Percentiles rank a stretch among this genome's conserved stretches.
Evolutionary conservation across 2,113 vertebrate species (phyloP).

Genomic region (Syngnathus typhle): DNA sequence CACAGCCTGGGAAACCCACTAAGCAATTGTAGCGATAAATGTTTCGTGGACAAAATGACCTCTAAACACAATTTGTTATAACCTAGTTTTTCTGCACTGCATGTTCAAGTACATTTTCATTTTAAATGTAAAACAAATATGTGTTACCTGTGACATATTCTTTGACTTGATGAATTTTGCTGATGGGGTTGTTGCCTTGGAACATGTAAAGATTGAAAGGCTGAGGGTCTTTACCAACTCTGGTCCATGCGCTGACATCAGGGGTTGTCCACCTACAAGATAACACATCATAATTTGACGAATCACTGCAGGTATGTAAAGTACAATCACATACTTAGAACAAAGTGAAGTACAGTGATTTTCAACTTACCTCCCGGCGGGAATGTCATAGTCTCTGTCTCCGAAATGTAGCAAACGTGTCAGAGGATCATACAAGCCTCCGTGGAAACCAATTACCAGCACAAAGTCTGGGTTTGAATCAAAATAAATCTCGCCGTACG

Average conservation of each 20-base stretch:
- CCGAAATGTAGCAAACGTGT: constrained; percentile 95
- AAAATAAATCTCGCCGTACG: constrained; percentile 95
- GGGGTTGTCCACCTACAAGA: constrained; percentile 85
- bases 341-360: too few relatives aligned
- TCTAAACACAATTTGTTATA: background rate
- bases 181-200: constrained; percentile 93
- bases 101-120: background rate
- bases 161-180: constrained; percentile 94
- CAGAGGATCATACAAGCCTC: constrained; percentile 90
- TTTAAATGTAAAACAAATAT: background rate
- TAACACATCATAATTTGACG: constrained; percentile 13
- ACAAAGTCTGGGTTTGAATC: constrained; percentile 98
- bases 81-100: background rate
- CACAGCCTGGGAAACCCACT: background rate
- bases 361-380: constrained; percentile 77
- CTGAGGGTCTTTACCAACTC: constrained; percentile 86
- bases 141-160: constrained; percentile 94
- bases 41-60: background rate
- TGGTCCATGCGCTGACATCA: constrained; percentile 93
- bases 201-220: constrained; percentile 99
- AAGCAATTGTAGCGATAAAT: background rate
- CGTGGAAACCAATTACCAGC: constrained; percentile 92
- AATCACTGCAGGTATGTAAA: background rate
- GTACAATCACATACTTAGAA: background rate
- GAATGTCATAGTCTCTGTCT: constrained; percentile 94